Evolutionary conservation across 2,113 vertebrate genomes (phyloP).

Genomic region (Cryptotis parvus): DNA sequence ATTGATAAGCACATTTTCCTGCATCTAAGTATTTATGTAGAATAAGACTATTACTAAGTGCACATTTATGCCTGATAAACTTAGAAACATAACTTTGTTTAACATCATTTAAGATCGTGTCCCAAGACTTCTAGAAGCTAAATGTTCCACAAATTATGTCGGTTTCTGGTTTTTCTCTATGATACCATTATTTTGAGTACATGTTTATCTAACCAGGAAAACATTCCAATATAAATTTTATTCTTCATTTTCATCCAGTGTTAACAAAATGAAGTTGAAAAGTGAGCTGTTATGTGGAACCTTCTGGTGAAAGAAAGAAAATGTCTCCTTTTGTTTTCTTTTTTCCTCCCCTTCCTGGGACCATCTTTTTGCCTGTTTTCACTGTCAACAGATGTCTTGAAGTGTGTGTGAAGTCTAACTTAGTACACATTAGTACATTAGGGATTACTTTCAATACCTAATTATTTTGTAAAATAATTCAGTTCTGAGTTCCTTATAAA

Average conservation of each 20-base stretch:
- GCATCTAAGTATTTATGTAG: background rate
- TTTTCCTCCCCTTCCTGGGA: background rate
- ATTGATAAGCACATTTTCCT: background rate
- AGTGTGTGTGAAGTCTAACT: background rate
- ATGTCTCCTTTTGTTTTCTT: background rate
- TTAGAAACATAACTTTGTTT: background rate
- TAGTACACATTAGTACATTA: background rate
- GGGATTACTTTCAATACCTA: background rate
- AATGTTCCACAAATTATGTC: background rate
- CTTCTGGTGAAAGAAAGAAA: background rate
- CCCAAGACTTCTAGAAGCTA: constrained; percentile 3
- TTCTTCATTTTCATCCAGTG: constrained; percentile 51
- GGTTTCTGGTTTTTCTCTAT: background rate
- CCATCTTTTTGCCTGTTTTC: constrained; percentile 11
- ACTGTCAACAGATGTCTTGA: background rate
- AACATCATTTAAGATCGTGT: background rate
- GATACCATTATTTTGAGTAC: constrained; percentile 6
- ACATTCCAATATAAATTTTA: constrained; percentile 30
- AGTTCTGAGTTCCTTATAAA: constrained; percentile 16
- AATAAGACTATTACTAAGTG: constrained; percentile 23
- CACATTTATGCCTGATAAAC: background rate
- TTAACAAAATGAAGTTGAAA: constrained; percentile 34
- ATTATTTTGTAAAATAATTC: background rate
- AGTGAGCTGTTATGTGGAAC: background rate
- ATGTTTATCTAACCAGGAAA: constrained; percentile 28